Conservation (phyloP, 2,797 vertebrate genomes). For the Galaxias olidus region DNA sequence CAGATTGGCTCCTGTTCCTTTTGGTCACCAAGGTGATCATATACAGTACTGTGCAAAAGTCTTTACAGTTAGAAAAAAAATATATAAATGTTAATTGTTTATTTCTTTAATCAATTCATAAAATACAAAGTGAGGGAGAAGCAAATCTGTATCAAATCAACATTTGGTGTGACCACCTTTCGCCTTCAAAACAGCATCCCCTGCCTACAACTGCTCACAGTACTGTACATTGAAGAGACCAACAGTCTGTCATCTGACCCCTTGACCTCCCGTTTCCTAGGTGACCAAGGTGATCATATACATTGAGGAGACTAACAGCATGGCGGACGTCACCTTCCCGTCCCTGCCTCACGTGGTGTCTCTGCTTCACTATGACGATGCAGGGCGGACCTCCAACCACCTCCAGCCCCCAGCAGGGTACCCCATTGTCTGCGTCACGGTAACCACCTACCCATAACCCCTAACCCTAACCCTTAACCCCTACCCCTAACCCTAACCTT, state of each 20-base stretch:
- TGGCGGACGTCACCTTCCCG: constrained; percentile 95
- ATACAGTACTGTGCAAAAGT: too few relatives aligned
- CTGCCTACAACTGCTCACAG: too few relatives aligned
- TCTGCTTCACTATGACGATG: constrained; percentile 85
- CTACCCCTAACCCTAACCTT: too few relatives aligned
- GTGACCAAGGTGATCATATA: constrained; percentile 89
- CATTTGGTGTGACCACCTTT: too few relatives aligned
- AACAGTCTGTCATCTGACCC: constrained; percentile 92
- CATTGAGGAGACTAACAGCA: constrained; percentile 91
- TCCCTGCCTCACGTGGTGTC: constrained; percentile 88
- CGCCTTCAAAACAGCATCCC: too few relatives aligned
- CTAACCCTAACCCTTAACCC: background rate
- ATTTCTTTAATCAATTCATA: too few relatives aligned
- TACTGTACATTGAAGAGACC: constrained; percentile 94
- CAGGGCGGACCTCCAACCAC: constrained; percentile 68
- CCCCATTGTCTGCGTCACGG: constrained; percentile 90
- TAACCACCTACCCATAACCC: constrained; percentile 50
- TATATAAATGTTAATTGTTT: too few relatives aligned
- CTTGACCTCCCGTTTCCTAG: constrained; percentile 92
- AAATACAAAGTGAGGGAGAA: too few relatives aligned
- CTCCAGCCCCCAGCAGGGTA: constrained; percentile 84
- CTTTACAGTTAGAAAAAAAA: too few relatives aligned
- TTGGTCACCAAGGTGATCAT: constrained; percentile 89
- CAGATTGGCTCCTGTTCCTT: too few relatives aligned
- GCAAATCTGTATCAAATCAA: too few relatives aligned